Evolutionary conservation across 2,113 vertebrate genomes (phyloP).

Genomic region (Aleadryas rufinucha): DNA sequence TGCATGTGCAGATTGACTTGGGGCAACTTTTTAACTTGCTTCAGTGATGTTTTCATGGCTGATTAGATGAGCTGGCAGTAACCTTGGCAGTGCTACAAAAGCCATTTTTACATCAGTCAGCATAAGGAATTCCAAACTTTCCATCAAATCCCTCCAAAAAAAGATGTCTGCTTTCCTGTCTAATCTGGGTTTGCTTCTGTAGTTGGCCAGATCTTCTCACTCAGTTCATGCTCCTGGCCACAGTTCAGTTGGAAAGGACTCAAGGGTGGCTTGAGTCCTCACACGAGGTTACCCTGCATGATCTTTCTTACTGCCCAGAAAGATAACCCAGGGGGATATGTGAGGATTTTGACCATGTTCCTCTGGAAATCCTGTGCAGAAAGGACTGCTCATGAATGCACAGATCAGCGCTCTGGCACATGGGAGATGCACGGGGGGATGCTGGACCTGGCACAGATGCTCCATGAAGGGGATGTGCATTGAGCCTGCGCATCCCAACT

Average conservation of each 20-base stretch:
- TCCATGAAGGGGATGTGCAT: background rate
- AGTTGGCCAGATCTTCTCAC: background rate
- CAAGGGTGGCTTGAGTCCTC: background rate
- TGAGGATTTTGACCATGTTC: background rate
- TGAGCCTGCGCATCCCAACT: background rate
- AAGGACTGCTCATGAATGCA: background rate
- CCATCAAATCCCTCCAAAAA: background rate
- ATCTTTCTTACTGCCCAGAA: background rate
- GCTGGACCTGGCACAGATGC: background rate
- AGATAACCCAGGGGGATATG: background rate
- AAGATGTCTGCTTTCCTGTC: background rate
- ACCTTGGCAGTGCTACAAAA: constrained; percentile 11
- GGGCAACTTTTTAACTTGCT: constrained; percentile 6
- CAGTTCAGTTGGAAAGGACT: background rate
- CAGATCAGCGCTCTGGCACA: accelerated
- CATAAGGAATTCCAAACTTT: background rate
- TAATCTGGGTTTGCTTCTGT: background rate
- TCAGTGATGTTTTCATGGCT: background rate
- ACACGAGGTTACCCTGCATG: background rate
- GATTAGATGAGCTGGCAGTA: background rate
- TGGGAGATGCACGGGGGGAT: background rate
- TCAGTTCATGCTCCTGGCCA: background rate
- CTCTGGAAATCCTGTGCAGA: background rate
- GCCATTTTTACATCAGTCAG: constrained; percentile 19
- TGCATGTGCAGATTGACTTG: background rate